Conservation (phyloP, 2,888 invertebrate genomes). For the Thereva unica region DNA sequence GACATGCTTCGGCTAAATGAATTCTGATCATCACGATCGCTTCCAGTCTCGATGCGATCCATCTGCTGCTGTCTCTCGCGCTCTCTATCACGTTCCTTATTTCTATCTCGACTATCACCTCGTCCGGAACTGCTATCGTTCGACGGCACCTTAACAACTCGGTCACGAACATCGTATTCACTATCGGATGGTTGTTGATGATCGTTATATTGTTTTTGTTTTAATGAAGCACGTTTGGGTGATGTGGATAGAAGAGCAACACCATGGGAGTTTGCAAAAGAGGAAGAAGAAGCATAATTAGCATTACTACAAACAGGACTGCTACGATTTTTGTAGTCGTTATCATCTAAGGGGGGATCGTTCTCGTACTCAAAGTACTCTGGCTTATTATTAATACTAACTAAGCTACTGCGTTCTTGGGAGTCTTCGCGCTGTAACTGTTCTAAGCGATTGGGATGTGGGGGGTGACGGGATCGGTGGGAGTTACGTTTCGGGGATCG, state of each 20-base stretch:
- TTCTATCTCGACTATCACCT: constrained; percentile 45
- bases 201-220: constrained; percentile 50
- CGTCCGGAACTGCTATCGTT: constrained; percentile 44
- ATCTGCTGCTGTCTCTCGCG: constrained; percentile 45
- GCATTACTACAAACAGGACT: constrained; percentile 65
- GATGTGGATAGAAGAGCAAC: constrained; percentile 52
- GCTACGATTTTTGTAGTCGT: constrained; percentile 55
- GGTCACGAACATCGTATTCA: constrained; percentile 61
- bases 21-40: constrained; percentile 50
- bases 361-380: constrained; percentile 61
- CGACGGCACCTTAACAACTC: constrained; percentile 47
- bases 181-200: constrained; percentile 56
- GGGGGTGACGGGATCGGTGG: neutral
- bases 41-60: constrained; percentile 53
- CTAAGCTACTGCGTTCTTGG: constrained; percentile 55
- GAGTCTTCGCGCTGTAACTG: constrained; percentile 45
- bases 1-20: constrained; percentile 79
- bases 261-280: constrained; percentile 60
- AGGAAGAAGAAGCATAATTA: constrained; percentile 65
- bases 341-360: constrained; percentile 45
- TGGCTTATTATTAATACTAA: constrained; percentile 62
- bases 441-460: constrained; percentile 41
- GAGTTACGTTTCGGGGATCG: constrained; percentile 1
- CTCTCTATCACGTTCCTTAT: constrained; percentile 51
- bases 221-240: constrained; percentile 53